These are phyloP conservation scores for Platichthys flesus DNA, from an alignment of 2,113 vertebrate species.

Conservation along the genomic window DNA sequence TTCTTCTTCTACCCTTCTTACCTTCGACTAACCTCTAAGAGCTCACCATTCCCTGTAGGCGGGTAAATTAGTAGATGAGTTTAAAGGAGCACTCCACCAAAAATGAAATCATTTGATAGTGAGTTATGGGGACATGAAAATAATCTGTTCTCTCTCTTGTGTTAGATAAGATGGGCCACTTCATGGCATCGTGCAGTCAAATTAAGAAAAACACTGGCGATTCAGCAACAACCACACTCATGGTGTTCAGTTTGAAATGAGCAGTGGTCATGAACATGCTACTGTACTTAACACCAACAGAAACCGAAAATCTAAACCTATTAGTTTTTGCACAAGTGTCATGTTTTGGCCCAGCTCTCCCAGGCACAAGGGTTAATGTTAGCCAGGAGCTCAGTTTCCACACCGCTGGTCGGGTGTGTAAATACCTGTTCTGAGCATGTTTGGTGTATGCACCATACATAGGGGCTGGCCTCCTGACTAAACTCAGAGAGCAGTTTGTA, in stretches of 20 bases:
- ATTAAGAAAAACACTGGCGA: not conserved
- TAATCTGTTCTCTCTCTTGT: constrained; percentile 67
- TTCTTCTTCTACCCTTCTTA: constrained; percentile 25
- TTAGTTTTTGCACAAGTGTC: not conserved
- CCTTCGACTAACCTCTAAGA: constrained; percentile 61
- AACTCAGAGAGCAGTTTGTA: constrained; percentile 60
- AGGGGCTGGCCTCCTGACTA: constrained; percentile 42
- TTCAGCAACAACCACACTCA: not conserved
- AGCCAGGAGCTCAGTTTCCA: constrained; percentile 48
- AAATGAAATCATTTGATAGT: constrained; percentile 74
- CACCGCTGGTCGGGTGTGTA: constrained; percentile 1
- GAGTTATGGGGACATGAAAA: constrained; percentile 51
- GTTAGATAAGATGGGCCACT: constrained; percentile 48
- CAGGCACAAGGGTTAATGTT: constrained; percentile 38
- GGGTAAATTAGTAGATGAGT: constrained; percentile 51
- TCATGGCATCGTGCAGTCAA: constrained; percentile 12
- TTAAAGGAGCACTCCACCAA: constrained; percentile 68
- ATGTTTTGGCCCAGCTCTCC: constrained; percentile 48
- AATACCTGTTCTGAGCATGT: not conserved
- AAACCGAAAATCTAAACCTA: too few species aligned
- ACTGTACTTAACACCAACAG: not conserved
- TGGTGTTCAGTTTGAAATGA: too few species aligned
- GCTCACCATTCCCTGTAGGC: constrained; percentile 58
- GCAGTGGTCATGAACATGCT: not conserved
- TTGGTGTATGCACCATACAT: not conserved